Evolutionary conservation across 2,113 vertebrate species (phyloP).

Genomic region (Apeltes quadracus): DNA sequence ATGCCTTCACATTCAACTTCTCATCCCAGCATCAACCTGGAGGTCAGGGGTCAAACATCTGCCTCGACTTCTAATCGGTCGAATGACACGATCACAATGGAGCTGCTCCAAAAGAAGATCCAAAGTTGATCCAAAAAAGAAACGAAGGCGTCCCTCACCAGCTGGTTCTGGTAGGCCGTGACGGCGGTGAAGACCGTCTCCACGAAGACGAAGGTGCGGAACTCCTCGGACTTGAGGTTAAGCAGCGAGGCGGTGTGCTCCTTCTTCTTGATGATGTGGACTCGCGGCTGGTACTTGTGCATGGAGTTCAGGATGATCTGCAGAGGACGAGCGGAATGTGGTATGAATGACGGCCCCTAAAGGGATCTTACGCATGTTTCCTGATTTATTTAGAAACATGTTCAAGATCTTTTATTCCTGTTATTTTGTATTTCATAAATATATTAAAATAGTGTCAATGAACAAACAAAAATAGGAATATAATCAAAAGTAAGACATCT

Average conservation of each 20-base stretch:
- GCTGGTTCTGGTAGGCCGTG: slow-evolving; percentile 97
- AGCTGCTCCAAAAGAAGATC: too few species aligned
- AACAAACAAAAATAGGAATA: not conserved
- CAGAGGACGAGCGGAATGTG: slow-evolving; percentile 18
- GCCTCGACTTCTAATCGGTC: too few species aligned
- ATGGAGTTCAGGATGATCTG: slow-evolving; percentile 99
- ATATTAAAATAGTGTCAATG: not conserved
- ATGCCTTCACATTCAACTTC: too few species aligned
- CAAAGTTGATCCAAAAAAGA: not conserved
- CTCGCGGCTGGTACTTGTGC: slow-evolving; percentile 99
- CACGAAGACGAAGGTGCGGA: slow-evolving; percentile 95
- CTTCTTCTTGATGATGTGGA: slow-evolving; percentile 99
- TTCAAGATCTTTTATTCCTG: not conserved
- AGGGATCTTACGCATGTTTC: not conserved
- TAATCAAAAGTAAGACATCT: not conserved
- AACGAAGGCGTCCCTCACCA: slow-evolving; percentile 83
- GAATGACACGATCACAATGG: too few species aligned
- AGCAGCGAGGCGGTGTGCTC: slow-evolving; percentile 97
- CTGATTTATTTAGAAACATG: not conserved
- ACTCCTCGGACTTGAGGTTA: slow-evolving; percentile 98
- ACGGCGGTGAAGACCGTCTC: slow-evolving; percentile 98
- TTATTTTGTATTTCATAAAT: not conserved
- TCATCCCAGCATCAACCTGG: too few species aligned
- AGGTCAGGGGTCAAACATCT: too few species aligned
- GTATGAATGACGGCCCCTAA: not conserved